Evolutionary conservation across 1,140 invertebrate genomes (phyloP).

Genomic region (Drosophila arizonae): DNA sequence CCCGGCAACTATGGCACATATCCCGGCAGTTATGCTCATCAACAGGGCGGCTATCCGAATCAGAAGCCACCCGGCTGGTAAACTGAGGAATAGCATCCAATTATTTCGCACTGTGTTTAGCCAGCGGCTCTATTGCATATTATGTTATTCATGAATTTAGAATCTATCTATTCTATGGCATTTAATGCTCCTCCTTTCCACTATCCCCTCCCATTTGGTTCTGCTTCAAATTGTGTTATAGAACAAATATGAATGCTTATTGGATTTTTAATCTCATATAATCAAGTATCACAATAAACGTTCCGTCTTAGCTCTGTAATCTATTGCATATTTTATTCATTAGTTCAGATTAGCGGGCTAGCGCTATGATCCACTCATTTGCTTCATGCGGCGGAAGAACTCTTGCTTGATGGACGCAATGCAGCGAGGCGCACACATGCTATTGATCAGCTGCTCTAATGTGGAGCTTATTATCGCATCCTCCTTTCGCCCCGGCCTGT

Average conservation of each 20-base stretch:
- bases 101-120: constrained; percentile 44
- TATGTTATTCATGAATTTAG: constrained; percentile 40
- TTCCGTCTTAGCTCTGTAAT: constrained; percentile 46
- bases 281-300: constrained; percentile 60
- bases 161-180: constrained; percentile 46
- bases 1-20: constrained; percentile 81
- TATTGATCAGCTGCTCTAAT: constrained; percentile 57
- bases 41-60: constrained; percentile 83
- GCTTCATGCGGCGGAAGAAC: constrained; percentile 46
- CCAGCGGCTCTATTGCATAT: constrained; percentile 32
- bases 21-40: constrained; percentile 81
- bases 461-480: constrained; percentile 43
- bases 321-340: too few relatives aligned
- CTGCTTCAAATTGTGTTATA: constrained; percentile 55
- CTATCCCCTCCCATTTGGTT: constrained; percentile 17
- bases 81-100: constrained; percentile 4
- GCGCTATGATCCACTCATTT: constrained; percentile 2
- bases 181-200: constrained; percentile 55
- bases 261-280: constrained; percentile 73
- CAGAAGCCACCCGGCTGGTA: constrained; percentile 83
- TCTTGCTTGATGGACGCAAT: constrained; percentile 60
- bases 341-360: too few relatives aligned
- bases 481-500: not conserved
- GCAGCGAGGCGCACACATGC: constrained; percentile 61
- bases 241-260: constrained; percentile 45